These are phyloP conservation scores for Oryzias woworae DNA, from an alignment of 2,113 vertebrate genomes.

Conservation along the genomic window DNA sequence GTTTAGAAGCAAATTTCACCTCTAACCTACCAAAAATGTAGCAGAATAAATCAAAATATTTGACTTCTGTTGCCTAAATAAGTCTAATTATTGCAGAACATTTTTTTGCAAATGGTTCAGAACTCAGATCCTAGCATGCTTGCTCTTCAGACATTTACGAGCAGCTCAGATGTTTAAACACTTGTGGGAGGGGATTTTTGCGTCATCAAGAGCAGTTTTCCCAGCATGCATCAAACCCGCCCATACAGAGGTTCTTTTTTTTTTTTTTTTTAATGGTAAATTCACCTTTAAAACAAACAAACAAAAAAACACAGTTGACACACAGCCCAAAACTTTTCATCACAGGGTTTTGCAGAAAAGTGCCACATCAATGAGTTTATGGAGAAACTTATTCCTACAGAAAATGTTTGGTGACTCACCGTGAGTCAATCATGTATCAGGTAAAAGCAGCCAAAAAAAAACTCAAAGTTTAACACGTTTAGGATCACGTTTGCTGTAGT, in stretches of 20 bases:
- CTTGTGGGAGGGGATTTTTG: not conserved
- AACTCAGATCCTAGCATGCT: too few species aligned
- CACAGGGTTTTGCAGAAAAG: not conserved
- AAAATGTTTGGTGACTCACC: not conserved
- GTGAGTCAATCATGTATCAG: not conserved
- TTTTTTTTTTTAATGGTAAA: conserved; percentile 16
- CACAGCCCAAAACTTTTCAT: conserved; percentile 4
- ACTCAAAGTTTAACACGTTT: not conserved
- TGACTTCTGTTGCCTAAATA: too few species aligned
- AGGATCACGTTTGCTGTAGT: not conserved
- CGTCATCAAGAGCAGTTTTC: not conserved
- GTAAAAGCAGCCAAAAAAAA: not conserved
- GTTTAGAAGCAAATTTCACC: too few species aligned
- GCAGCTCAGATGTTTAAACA: too few species aligned
- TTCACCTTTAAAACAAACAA: conserved; percentile 14
- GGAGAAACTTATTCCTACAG: not conserved
- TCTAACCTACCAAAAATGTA: too few species aligned
- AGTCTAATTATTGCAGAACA: too few species aligned
- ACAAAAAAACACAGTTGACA: not conserved
- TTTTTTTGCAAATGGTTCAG: too few species aligned
- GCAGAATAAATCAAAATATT: too few species aligned
- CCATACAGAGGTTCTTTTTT: conserved; percentile 6
- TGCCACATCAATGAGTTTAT: not conserved
- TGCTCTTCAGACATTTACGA: too few species aligned
- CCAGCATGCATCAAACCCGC: not conserved